Conservation (phyloP, 2,113 vertebrate species). For the Lepus americanus region DNA sequence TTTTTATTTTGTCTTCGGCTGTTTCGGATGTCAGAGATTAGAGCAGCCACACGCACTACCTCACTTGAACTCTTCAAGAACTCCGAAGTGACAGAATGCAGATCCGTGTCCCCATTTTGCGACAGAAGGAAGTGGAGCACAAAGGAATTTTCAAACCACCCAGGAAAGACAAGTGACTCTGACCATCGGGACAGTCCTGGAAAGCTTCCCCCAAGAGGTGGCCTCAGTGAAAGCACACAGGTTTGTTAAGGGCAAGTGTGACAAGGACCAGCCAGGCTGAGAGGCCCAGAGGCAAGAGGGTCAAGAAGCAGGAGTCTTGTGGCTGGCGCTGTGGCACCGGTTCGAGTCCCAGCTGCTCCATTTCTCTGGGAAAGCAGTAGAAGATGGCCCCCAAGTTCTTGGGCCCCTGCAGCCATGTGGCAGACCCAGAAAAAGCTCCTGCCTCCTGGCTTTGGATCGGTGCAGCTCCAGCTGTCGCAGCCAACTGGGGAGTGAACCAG, state of each 20-base stretch:
- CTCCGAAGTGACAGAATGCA: constrained; percentile 25
- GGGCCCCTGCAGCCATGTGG: too few relatives aligned
- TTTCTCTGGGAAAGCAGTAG: too few relatives aligned
- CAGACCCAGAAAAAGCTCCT: too few relatives aligned
- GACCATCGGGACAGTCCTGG: neutral
- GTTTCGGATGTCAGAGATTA: constrained; percentile 14
- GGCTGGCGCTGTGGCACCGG: too few relatives aligned
- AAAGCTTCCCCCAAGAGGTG: neutral
- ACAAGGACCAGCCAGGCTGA: neutral
- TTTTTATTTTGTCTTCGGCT: constrained; percentile 51
- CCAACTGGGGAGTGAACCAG: too few relatives aligned
- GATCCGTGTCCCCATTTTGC: neutral
- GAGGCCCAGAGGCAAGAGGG: neutral
- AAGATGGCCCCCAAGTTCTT: too few relatives aligned
- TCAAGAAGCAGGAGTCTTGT: too few relatives aligned
- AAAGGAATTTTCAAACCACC: neutral
- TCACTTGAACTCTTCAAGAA: constrained; percentile 27
- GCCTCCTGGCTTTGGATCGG: too few relatives aligned
- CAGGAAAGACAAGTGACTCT: neutral
- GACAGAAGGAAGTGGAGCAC: neutral
- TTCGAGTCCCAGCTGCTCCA: too few relatives aligned
- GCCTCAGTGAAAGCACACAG: neutral
- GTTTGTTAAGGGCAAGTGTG: neutral
- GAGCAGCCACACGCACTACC: neutral
- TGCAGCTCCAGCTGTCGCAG: too few relatives aligned